Percentiles rank a stretch among this genome's conserved stretches.
Evolutionary conservation across 2,113 vertebrate genomes (phyloP).

Genomic region (Oncorhynchus mykiss): DNA sequence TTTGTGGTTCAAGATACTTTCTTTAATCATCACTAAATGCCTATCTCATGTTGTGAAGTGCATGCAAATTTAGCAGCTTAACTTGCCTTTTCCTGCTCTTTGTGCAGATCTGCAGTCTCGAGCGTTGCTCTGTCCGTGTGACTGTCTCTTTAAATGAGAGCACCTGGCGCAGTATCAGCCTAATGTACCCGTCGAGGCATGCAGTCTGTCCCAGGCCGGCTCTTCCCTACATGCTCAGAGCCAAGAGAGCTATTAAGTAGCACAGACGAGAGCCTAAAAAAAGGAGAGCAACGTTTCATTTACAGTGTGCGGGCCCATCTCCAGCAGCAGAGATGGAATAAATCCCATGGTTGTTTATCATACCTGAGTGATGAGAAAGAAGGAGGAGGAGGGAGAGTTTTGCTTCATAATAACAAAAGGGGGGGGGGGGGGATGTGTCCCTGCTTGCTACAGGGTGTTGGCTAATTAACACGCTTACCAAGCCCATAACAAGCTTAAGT

Average conservation of each 20-base stretch:
- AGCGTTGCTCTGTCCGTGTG: not conserved
- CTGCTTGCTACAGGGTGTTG: conserved; percentile 9
- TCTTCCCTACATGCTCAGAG: conserved; percentile 8
- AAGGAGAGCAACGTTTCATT: conserved; percentile 17
- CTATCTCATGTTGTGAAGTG: no score
- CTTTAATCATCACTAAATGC: no score
- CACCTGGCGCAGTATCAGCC: conserved; percentile 24
- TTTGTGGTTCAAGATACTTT: no score
- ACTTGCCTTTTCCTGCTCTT: not conserved
- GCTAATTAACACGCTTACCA: conserved; percentile 11
- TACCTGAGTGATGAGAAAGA: conserved; percentile 4
- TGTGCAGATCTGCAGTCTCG: not conserved
- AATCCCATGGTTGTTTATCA: conserved; percentile 41
- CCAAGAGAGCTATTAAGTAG: conserved; percentile 1
- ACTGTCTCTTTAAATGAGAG: conserved; percentile 20
- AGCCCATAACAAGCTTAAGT: conserved; percentile 15
- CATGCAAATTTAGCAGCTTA: no score
- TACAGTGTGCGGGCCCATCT: conserved; percentile 15
- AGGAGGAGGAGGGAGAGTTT: conserved; percentile 4
- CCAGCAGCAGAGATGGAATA: conserved; percentile 13
- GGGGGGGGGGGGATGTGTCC: conserved; percentile 6
- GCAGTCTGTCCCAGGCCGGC: conserved; percentile 10
- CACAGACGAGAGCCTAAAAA: not conserved
- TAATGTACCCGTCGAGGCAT: conserved; percentile 49
- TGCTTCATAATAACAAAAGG: conserved; percentile 18